These are phyloP conservation scores for Leucoptera coffeella DNA, from an alignment of 2,888 invertebrate species.

Conservation along the genomic window DNA sequence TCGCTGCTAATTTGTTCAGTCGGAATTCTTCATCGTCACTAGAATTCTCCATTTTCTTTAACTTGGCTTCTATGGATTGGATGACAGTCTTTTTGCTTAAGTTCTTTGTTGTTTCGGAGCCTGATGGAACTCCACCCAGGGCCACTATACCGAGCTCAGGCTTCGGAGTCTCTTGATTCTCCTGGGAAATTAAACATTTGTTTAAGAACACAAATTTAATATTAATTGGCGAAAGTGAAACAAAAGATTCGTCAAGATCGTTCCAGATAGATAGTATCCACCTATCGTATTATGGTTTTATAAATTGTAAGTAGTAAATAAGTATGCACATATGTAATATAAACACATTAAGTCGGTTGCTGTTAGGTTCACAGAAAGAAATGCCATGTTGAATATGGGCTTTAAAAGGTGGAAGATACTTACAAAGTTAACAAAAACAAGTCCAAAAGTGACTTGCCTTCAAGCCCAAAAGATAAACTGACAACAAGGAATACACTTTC, in stretches of 20 bases:
- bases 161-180: slow-evolving; percentile 69
- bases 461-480: too few relatives aligned
- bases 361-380: too few relatives aligned
- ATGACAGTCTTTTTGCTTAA: slow-evolving; percentile 75
- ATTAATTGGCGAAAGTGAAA: background rate
- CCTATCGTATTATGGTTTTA: too few relatives aligned
- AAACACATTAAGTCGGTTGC: too few relatives aligned
- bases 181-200: slow-evolving; percentile 48
- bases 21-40: slow-evolving; percentile 66
- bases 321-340: too few relatives aligned
- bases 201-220: background rate
- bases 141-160: slow-evolving; percentile 73
- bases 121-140: slow-evolving; percentile 65
- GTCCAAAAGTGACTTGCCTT: too few relatives aligned
- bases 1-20: slow-evolving; percentile 62
- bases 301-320: too few relatives aligned
- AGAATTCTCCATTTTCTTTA: slow-evolving; percentile 71
- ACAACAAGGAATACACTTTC: too few relatives aligned
- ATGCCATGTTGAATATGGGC: too few relatives aligned
- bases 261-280: too few relatives aligned
- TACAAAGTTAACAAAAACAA: too few relatives aligned
- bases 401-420: too few relatives aligned
- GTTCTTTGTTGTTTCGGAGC: slow-evolving; percentile 48
- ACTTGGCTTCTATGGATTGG: slow-evolving; percentile 82
- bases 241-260: slow-evolving; percentile 1